phyloP scores from a whole-genome alignment of 2,113 vertebrate genomes.

The Pluvianellus socialis region DNA sequence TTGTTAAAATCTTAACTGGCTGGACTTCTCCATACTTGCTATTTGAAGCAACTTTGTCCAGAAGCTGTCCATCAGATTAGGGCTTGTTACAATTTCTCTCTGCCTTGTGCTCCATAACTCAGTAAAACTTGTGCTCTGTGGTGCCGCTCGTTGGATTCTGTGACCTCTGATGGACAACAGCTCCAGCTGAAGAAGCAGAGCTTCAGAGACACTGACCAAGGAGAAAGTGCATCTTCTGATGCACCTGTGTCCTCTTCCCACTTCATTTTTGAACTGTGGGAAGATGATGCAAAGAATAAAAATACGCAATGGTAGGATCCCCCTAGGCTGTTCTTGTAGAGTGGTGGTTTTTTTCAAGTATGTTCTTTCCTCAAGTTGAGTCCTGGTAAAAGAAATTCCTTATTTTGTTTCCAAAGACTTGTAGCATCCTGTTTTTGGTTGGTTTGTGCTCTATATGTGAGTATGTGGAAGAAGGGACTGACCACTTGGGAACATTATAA shows the following conservation, averaged over 20 bases:
- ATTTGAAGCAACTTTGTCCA: not conserved
- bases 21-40: fast-evolving
- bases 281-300: not conserved
- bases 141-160: fast-evolving
- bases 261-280: not conserved
- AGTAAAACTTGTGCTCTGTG: not conserved
- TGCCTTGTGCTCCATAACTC: not conserved
- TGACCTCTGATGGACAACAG: not conserved
- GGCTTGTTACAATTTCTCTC: not conserved
- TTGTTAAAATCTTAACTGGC: not conserved
- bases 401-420: not conserved
- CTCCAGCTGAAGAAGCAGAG: not conserved
- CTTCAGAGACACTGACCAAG: not conserved
- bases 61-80: not conserved
- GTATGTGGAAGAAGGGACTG: no score
- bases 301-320: not conserved
- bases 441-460: not conserved
- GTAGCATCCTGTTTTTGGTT: not conserved
- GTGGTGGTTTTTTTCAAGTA: not conserved
- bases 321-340: not conserved
- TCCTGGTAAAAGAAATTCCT: not conserved
- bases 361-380: not conserved
- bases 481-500: no score
- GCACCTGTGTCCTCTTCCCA: not conserved
- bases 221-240: not conserved